phyloP scores from a whole-genome alignment of 2,797 vertebrate genomes.

The Epinephelus coioides region DNA sequence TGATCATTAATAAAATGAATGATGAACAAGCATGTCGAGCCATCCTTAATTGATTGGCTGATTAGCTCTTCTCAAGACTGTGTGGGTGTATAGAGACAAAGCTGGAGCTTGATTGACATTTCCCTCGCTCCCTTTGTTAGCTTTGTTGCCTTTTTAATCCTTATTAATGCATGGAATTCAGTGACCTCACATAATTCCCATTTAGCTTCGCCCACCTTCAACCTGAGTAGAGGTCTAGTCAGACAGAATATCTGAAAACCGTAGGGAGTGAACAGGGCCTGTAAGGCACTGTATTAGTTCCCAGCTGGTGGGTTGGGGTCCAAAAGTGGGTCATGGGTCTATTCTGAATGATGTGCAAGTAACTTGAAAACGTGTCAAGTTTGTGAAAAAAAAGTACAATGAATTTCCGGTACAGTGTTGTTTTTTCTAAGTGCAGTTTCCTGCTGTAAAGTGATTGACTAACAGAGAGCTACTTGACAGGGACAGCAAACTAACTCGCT shows the following conservation, averaged over 20 bases:
- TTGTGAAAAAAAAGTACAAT: too few species aligned
- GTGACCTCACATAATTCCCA: background rate
- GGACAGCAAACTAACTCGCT: too few species aligned
- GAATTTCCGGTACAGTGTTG: too few species aligned
- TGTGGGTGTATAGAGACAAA: background rate
- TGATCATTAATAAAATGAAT: background rate
- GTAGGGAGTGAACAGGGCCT: background rate
- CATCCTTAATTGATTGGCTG: background rate
- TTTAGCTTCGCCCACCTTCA: slow-evolving; percentile 3
- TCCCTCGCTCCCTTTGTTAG: background rate
- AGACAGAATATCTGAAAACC: background rate
- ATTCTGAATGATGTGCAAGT: too few species aligned
- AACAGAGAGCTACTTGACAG: too few species aligned
- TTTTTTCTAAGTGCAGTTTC: too few species aligned
- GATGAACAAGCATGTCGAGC: background rate
- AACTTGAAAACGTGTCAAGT: too few species aligned
- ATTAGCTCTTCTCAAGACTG: background rate
- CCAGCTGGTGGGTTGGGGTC: too few species aligned
- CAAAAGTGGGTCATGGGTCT: too few species aligned
- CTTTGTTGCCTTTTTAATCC: background rate
- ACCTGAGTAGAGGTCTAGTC: background rate
- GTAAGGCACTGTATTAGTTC: too few species aligned
- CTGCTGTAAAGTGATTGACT: too few species aligned
- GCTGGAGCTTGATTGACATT: slow-evolving; percentile 2
- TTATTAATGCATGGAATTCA: slow-evolving; percentile 2